Evolutionary conservation across 2,888 invertebrate genomes (phyloP).

Genomic region (Allolobophora icterica): DNA sequence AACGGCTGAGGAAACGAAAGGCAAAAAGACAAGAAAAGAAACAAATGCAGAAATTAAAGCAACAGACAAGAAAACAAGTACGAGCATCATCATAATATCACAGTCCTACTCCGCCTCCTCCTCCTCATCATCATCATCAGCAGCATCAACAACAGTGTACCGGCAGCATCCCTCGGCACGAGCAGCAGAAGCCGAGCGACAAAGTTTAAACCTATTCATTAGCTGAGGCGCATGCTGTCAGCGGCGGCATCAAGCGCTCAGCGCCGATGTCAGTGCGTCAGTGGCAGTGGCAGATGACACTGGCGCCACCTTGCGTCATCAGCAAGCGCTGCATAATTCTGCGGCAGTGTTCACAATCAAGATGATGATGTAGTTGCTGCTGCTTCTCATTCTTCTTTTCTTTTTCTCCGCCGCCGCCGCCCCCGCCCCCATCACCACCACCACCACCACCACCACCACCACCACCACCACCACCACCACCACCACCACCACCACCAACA

Average conservation of each 20-base stretch:
- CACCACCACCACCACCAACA: too few relatives aligned
- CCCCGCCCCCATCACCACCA: too few relatives aligned
- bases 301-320: background rate
- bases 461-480: too few relatives aligned
- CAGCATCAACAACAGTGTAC: background rate
- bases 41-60: too few relatives aligned
- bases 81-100: background rate
- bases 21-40: background rate
- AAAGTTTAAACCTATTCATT: background rate
- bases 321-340: background rate
- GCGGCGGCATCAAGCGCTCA: background rate
- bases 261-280: background rate
- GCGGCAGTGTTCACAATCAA: background rate
- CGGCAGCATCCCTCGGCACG: background rate
- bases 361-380: background rate
- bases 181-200: too few relatives aligned
- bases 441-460: too few relatives aligned
- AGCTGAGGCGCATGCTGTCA: background rate
- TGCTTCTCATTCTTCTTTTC: background rate
- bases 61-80: background rate
- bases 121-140: too few relatives aligned
- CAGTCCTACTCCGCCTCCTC: too few relatives aligned
- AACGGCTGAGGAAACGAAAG: background rate
- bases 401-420: background rate
- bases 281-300: background rate